Conservation (phyloP, 2,113 vertebrate genomes). For the Blennius ocellaris region DNA sequence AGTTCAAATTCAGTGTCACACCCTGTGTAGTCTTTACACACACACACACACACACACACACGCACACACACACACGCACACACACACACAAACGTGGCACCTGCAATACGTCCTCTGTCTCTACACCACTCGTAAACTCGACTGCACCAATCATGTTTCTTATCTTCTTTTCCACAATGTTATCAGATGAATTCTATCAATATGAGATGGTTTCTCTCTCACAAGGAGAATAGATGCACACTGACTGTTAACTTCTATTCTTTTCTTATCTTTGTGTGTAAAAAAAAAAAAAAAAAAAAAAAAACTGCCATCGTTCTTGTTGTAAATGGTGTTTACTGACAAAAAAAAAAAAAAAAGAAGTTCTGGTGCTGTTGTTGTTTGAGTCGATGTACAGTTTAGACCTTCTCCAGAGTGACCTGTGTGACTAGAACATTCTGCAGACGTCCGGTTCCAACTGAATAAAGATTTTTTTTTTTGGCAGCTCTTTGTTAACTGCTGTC, state of each 20-base stretch:
- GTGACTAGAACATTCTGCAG: constrained; percentile 59
- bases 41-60: constrained; percentile 5
- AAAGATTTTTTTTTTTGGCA: constrained; percentile 78
- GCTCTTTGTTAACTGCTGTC: constrained; percentile 78
- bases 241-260: constrained; percentile 82
- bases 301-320: constrained; percentile 77
- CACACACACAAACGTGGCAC: constrained; percentile 38
- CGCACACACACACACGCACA: constrained; percentile 36
- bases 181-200: constrained; percentile 59
- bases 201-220: constrained; percentile 60
- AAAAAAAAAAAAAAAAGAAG: constrained; percentile 35
- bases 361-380: constrained; percentile 79
- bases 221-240: constrained; percentile 61
- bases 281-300: not conserved
- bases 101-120: constrained; percentile 58
- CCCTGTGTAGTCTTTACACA: constrained; percentile 30
- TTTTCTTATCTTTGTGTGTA: constrained; percentile 66
- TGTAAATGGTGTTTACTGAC: constrained; percentile 81
- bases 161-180: constrained; percentile 65
- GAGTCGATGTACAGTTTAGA: constrained; percentile 62
- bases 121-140: constrained; percentile 56
- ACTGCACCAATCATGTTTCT: constrained; percentile 63
- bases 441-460: constrained; percentile 73
- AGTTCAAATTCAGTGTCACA: constrained; percentile 35
- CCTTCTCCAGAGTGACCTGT: constrained; percentile 61